phyloP scores from a whole-genome alignment of 2,888 invertebrate species.

The Drosophila peninsularis region DNA sequence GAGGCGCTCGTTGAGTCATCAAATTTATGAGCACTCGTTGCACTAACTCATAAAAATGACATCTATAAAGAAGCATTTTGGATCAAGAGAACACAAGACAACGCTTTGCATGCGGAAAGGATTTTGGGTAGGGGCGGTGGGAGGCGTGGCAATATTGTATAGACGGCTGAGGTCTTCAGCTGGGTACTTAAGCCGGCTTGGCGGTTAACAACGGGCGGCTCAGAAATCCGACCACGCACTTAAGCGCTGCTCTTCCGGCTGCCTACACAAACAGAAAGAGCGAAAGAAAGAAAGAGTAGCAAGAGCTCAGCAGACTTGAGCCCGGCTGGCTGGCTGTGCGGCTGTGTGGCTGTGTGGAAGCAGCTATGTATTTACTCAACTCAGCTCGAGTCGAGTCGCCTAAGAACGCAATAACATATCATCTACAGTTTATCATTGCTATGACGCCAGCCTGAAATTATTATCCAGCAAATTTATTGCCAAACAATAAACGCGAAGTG shows the following conservation, averaged over 20 bases:
- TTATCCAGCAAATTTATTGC: constrained; percentile 82
- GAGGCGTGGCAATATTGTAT: constrained; percentile 16
- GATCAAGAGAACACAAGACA: constrained; percentile 51
- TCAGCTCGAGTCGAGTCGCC: constrained; percentile 50
- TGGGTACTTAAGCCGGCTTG: constrained; percentile 56
- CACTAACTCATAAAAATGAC: constrained; percentile 77
- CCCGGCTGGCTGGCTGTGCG: not conserved
- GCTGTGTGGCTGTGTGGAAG: constrained; percentile 2
- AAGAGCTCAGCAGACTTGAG: not conserved
- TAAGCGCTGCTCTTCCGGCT: constrained; percentile 50
- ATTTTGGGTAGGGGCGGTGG: constrained; percentile 37
- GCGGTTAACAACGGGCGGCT: constrained; percentile 51
- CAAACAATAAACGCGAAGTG: constrained; percentile 73
- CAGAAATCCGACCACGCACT: constrained; percentile 74
- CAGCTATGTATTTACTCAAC: constrained; percentile 57
- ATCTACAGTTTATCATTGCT: constrained; percentile 82
- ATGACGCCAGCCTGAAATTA: constrained; percentile 82
- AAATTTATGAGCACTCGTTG: constrained; percentile 78
- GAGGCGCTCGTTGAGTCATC: constrained; percentile 55
- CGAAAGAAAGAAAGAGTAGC: constrained; percentile 3
- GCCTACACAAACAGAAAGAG: constrained; percentile 48
- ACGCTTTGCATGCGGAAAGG: constrained; percentile 70
- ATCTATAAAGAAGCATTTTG: constrained; percentile 50
- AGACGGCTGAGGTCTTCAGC: constrained; percentile 23
- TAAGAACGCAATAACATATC: constrained; percentile 81